Base-by-base conservation (phyloP, 92 coral and sea anemone genomes). In the Palythoa caribaeorum region DNA sequence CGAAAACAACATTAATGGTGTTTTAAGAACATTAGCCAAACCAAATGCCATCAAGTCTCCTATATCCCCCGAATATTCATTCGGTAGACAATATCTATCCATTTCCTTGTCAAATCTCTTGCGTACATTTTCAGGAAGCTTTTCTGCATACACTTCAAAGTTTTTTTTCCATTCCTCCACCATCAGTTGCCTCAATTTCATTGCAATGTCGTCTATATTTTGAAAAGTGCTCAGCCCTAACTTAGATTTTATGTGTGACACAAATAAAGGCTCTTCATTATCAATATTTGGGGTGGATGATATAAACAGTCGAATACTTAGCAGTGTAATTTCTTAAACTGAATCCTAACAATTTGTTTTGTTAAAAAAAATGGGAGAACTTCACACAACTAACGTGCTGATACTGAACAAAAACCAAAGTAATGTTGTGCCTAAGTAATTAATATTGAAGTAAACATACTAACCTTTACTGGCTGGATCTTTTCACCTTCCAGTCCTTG, bases 41-140 rank as follows among this genome's bases (percentile, higher is more conserved):
- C 76, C 87, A 38, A 48, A 38, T 28, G 37, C 83, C 88, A 89
- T 89, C 62, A 89, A 47, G 53, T 89, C 88, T 35, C 88, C 88
- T 35, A 89, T 50, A 7, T 89, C 91, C 38, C 91, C 88, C 2
- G 88, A 38, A 83, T 55, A 89, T 39, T 71, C 75, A 3, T 62
- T 62, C 14, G 88, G 91, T 38, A 15, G 80, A 14, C 51, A 38
- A 38, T 21, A 88, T 7, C 20, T 69, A 11, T 71, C 79, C 59
- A 88, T 51, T 9, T 53, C n/a, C 38, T 52, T 51, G 13, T 73
- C 20, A 83, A 80, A 89, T 20, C 57, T 48, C 6, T 19, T 8
- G 14, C 60, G 63, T 1, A 52, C 57, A 3, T n/a, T 83, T 51
- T 38, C 55, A 40, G 69, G 16, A 9, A 83, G 17, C 6, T 80